These are phyloP conservation scores for Nothocercus nigrocapillus DNA, from an alignment of 2,113 vertebrate species.

Conservation along the genomic window DNA sequence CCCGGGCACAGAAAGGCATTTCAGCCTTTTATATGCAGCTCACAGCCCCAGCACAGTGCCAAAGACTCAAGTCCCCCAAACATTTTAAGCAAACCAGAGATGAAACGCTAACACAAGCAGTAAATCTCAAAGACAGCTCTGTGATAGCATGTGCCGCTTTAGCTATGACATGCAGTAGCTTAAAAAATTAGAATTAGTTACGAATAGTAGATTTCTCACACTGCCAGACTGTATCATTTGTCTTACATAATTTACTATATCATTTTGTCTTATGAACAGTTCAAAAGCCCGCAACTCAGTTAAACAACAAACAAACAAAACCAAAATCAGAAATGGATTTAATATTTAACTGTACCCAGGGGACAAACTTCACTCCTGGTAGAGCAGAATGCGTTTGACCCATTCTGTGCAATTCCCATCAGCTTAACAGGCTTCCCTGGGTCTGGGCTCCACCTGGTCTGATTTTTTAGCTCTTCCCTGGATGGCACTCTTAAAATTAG, in stretches of 20 bases:
- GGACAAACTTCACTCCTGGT: not conserved
- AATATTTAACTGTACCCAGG: constrained; percentile 8
- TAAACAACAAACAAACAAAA: constrained; percentile 47
- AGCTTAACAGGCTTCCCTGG: constrained; percentile 10
- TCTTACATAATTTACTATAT: constrained; percentile 63
- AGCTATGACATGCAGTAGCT: constrained; percentile 61
- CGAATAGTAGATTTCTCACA: constrained; percentile 65
- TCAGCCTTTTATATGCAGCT: constrained; percentile 35
- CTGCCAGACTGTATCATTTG: constrained; percentile 48
- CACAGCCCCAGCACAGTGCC: not conserved
- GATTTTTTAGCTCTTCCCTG: constrained; percentile 16
- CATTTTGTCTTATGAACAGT: constrained; percentile 69
- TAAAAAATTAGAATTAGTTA: constrained; percentile 76
- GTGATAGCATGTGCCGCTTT: constrained; percentile 70
- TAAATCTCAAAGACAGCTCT: constrained; percentile 69
- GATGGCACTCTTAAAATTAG: constrained; percentile 25
- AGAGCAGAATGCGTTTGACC: constrained; percentile 37
- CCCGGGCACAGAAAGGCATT: not conserved
- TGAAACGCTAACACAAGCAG: constrained; percentile 58
- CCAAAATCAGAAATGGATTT: constrained; percentile 65
- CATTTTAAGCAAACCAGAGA: constrained; percentile 60
- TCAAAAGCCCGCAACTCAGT: constrained; percentile 32
- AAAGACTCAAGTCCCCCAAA: constrained; percentile 5
- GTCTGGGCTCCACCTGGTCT: not conserved
- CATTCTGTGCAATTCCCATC: constrained; percentile 30